Base-by-base conservation (phyloP, 2,888 invertebrate species). In the Leucophenga montana region DNA sequence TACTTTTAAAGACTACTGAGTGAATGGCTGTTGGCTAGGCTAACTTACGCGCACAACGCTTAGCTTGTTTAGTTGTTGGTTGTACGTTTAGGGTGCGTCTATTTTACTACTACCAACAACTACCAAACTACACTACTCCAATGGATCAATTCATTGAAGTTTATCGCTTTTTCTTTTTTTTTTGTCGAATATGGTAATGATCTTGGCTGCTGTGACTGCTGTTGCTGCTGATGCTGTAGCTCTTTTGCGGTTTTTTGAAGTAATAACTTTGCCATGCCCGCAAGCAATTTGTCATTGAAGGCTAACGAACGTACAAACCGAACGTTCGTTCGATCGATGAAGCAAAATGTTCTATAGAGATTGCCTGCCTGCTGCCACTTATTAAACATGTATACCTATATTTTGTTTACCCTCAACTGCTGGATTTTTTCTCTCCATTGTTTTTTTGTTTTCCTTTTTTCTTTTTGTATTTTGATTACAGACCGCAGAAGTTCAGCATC, bases 401-500 rank as follows among this genome's bases (percentile, higher is more conserved):
- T 27, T 2, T 4, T 27, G 3, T 27, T 27, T 27, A 3, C 27
- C 27, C 27, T 4, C 27, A 27, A 27, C 14, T n/a, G n/a, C 46
- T 50, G 50, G n/a, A n/a, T n/a, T n/a, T n/a, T n/a, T n/a, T n/a
- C n/a, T n/a, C n/a, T n/a, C n/a, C n/a, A n/a, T n/a, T n/a, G n/a
- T n/a, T n/a, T n/a, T n/a, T n/a, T n/a, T n/a, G n/a, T n/a, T n/a
- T n/a, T n/a, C n/a, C n/a, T n/a, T n/a, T 6, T 16, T 50, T 6
- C 50, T 50, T 59, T 50, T 16, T 13, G 31, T 9, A 39, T 61
- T 16, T 65, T 65, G 13, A 44, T 66, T 66, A 46, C 64, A 18
- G 70, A 27, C 48, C 71, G 27, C 67, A 61, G 53, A 54, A 16
- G 44, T 18, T 16, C 20, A 44, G 44, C 33, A 54, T 31, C 31